These are phyloP conservation scores for Phaenicophaeus curvirostris DNA, from an alignment of 2,797 vertebrate species.

Conservation along the genomic window DNA sequence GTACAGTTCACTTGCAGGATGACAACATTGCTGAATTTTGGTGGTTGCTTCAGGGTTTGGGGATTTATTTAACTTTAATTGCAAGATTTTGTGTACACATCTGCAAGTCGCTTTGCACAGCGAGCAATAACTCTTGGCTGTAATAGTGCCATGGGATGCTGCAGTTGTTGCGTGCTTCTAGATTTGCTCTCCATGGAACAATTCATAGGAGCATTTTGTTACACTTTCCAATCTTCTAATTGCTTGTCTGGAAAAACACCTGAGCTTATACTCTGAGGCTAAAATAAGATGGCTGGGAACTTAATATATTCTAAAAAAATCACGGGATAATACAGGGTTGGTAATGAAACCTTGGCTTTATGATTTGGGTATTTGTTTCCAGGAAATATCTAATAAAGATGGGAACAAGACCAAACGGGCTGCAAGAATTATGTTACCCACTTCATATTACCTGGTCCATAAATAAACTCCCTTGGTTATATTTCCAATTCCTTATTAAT, in stretches of 20 bases:
- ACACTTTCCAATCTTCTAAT: constrained; percentile 85
- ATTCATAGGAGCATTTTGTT: constrained; percentile 72
- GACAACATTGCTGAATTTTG: not conserved
- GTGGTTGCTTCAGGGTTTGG: not conserved
- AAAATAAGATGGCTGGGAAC: constrained; percentile 76
- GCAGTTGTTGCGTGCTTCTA: constrained; percentile 70
- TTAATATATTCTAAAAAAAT: constrained; percentile 78
- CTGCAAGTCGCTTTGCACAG: constrained; percentile 53
- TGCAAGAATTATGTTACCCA: not conserved
- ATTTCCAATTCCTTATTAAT: not conserved
- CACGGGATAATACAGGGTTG: constrained; percentile 38
- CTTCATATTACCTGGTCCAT: not conserved
- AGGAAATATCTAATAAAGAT: not conserved
- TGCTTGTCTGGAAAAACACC: constrained; percentile 80
- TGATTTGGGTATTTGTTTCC: constrained; percentile 46
- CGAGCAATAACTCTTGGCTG: constrained; percentile 67
- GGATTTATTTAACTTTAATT: constrained; percentile 42
- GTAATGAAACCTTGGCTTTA: constrained; percentile 73
- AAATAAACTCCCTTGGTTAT: not conserved
- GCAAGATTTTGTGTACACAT: constrained; percentile 44
- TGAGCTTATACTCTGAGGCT: constrained; percentile 72
- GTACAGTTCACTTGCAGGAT: not conserved
- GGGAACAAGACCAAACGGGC: constrained; percentile 58
- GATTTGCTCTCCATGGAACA: constrained; percentile 73
- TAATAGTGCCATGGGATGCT: constrained; percentile 59